A percentile compares a stretch with the other conserved stretches of the same genome.
Conservation (phyloP, 1,140 invertebrate genomes). For the Argopecten irradians region DNA sequence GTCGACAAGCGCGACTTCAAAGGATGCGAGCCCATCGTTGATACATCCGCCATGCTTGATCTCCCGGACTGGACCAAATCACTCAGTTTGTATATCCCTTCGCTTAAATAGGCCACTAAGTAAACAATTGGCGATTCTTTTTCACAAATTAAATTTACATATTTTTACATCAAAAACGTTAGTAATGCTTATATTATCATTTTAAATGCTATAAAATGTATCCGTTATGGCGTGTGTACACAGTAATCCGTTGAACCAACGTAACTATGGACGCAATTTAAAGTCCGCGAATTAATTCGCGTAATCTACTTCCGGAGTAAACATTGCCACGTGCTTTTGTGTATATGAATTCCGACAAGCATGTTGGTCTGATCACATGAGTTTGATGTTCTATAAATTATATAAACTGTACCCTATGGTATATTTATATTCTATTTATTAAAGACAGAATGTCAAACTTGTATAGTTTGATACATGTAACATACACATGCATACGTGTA, state of each 20-base stretch:
- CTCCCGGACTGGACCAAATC: background rate
- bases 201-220: background rate
- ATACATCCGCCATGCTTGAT: conserved; percentile 46
- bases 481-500: no score
- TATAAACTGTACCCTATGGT: no score
- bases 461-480: no score
- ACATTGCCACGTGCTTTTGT: conserved; percentile 47
- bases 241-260: background rate
- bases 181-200: background rate
- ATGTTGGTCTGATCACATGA: no score
- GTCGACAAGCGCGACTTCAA: conserved; percentile 77
- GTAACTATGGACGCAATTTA: conserved; percentile 38
- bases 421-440: no score
- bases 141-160: background rate
- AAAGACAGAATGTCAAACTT: no score
- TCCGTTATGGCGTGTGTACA: background rate
- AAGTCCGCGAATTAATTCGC: conserved; percentile 24
- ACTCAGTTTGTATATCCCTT: background rate
- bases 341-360: no score
- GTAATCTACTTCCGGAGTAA: conserved; percentile 44
- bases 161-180: background rate
- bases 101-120: background rate
- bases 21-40: conserved; percentile 25
- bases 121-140: background rate
- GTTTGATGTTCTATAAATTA: no score